These are phyloP conservation scores for Bombus confusus DNA, from an alignment of 1,140 invertebrate species.

Conservation along the genomic window DNA sequence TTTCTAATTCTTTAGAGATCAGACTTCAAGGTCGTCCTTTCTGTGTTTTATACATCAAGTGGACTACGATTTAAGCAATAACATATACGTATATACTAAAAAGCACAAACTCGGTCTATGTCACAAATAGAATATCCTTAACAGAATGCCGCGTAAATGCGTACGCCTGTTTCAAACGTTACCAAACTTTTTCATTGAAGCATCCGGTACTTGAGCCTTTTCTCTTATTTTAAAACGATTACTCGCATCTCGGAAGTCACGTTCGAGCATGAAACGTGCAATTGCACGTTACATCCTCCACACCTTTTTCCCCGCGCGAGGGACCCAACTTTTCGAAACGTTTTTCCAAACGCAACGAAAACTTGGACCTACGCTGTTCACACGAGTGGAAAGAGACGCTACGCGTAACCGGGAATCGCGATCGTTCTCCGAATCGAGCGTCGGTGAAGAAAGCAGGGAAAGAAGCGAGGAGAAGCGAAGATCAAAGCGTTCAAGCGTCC, in stretches of 20 bases:
- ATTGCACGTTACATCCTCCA: neutral
- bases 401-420: neutral
- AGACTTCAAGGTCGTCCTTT: neutral
- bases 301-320: neutral
- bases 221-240: neutral
- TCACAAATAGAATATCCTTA: neutral
- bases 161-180: neutral
- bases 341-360: neutral
- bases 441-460: constrained; percentile 1
- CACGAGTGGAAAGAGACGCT: neutral
- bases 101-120: neutral
- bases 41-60: neutral
- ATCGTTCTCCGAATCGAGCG: constrained; percentile 13
- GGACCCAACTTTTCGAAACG: neutral
- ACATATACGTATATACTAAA: neutral
- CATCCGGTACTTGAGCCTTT: neutral
- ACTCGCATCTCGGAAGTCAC: neutral
- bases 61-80: neutral
- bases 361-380: neutral
- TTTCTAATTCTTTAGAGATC: neutral
- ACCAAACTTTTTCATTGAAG: neutral
- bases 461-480: constrained; percentile 9
- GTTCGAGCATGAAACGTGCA: neutral
- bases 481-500: constrained; percentile 32
- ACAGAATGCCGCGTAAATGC: neutral